These are phyloP conservation scores for Patiria miniata DNA, from an alignment of 35 echinoderm and acorn worm genomes.

Conservation along the genomic window DNA sequence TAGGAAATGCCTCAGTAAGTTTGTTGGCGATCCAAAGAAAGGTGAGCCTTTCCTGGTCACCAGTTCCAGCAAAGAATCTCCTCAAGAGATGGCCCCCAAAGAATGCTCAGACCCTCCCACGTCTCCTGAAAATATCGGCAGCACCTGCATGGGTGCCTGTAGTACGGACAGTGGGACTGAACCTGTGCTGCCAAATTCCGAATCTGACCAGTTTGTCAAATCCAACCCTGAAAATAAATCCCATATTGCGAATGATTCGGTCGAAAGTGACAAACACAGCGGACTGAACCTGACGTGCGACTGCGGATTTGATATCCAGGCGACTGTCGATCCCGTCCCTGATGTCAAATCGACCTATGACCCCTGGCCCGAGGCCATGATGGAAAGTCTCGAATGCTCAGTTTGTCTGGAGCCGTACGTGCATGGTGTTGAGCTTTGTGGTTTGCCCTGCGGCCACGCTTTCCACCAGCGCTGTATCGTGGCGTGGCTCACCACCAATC, in stretches of 20 bases:
- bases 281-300: background rate
- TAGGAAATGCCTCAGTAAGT: background rate
- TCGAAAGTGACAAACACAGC: background rate
- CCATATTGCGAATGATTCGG: background rate
- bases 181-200: no score
- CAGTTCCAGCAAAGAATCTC: background rate
- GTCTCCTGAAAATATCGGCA: background rate
- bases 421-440: constrained; percentile 60
- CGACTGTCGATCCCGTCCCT: background rate
- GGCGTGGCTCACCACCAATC: constrained; percentile 60
- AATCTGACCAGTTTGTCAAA: background rate
- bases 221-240: background rate
- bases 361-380: constrained; percentile 68
- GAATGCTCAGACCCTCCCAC: no score
- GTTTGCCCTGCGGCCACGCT: constrained; percentile 86
- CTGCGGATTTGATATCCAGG: background rate
- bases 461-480: constrained; percentile 81
- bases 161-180: background rate
- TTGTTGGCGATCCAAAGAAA: background rate
- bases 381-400: constrained; percentile 69
- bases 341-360: background rate
- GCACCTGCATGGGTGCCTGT: background rate
- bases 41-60: constrained; percentile 20
- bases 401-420: constrained; percentile 85
- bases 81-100: background rate